Base-by-base conservation (phyloP, 1,140 invertebrate genomes). In the Caenorhabditis briggsae region DNA sequence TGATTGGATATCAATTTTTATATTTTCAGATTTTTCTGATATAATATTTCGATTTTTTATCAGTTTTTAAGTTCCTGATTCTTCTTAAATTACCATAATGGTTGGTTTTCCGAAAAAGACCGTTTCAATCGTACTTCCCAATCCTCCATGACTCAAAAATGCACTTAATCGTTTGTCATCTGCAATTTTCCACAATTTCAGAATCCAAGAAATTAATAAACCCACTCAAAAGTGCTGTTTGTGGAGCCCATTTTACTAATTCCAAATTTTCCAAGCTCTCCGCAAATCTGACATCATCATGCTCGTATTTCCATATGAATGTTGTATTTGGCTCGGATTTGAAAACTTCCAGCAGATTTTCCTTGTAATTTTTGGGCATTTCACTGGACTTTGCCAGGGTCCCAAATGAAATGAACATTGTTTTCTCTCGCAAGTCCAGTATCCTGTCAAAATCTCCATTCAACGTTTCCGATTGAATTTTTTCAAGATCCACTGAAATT, bases 81-180 rank as follows among this genome's bases (percentile, higher is more conserved):
- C 2, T 3, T 33, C 33, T 33, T n/a, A 1, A 18, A 20, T 33
- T 41, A 84, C 83, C 64, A 85, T 90, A 41, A 90, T 59, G 65
- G 90, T 86, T 18, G 90, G 90, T 18, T 89, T 87, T 14, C 89
- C 89, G 43, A 89, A 48, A 61, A 88, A 86, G 25, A 89, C 61
- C 9, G 88, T 83, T 85, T 90, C 90, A 20, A 53, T 83, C 16
- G 74, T 88, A n/a, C 90, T 87, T 46, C 89, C 89, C 46, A 88
- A 86, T 41, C 90, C 90, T 61, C 88, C 88, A 64, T 90, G 90
- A 7, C 90, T 90, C 50, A 90, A 87, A 87, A 90, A 90, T 2
- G 87, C 18, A 5, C 64, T 65, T 16, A 88, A 50, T 20, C 88
- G 82, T 23, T 83, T 74, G 84, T 90, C 90, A 25, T 64, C 59